Conservation (phyloP, 2,888 invertebrate genomes). For the Rotaria socialis region DNA sequence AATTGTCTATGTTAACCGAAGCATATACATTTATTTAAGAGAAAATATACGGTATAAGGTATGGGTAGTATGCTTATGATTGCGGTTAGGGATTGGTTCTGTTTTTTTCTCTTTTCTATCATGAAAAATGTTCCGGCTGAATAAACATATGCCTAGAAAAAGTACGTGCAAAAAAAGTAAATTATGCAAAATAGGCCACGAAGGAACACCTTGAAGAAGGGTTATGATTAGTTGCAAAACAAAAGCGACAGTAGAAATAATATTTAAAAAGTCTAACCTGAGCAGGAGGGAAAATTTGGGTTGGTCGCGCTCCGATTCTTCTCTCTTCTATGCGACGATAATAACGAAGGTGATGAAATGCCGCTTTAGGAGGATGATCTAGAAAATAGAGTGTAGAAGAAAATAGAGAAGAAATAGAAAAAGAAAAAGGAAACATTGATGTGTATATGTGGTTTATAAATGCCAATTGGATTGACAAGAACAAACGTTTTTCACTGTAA, state of each 20-base stretch:
- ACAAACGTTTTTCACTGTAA: background rate
- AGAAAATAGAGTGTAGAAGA: background rate
- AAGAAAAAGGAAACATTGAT: background rate
- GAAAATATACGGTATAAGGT: no score
- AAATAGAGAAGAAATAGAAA: background rate
- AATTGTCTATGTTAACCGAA: background rate
- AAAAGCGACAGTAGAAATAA: background rate
- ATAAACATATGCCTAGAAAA: no score
- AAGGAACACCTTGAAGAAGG: no score
- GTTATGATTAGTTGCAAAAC: background rate
- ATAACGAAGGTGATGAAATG: background rate
- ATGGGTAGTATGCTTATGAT: no score
- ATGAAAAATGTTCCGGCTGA: no score
- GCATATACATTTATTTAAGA: no score
- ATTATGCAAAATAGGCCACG: no score
- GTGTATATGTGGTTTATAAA: background rate
- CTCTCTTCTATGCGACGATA: background rate
- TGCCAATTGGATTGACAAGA: background rate
- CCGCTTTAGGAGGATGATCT: conserved; percentile 6
- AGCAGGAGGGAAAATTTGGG: background rate
- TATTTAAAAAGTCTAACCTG: background rate
- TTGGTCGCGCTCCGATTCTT: background rate
- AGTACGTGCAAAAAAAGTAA: no score
- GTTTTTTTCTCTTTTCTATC: no score
- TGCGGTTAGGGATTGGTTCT: no score